Evolutionary conservation across 2,797 vertebrate species (phyloP).

Genomic region (Aythya fuligula): DNA sequence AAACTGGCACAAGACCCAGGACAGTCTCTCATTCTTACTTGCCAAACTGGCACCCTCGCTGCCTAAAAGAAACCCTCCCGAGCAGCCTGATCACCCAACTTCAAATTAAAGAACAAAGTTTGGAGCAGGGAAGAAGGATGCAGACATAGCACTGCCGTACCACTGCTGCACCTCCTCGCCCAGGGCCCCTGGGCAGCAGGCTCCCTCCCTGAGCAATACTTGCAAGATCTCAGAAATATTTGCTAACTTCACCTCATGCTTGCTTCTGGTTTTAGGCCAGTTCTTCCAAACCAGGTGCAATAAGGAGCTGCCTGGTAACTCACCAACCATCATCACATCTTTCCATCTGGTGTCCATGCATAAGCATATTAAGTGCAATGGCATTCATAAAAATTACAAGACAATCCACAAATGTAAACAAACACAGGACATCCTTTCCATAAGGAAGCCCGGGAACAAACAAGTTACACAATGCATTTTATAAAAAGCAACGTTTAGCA

Average conservation of each 20-base stretch:
- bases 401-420: not conserved
- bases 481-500: not conserved
- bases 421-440: constrained; percentile 45
- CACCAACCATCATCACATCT: not conserved
- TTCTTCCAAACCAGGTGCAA: not conserved
- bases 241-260: not conserved
- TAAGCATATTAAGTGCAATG: not conserved
- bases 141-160: not conserved
- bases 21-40: not conserved
- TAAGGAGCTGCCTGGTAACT: not conserved
- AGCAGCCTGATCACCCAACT: not conserved
- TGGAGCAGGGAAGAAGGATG: not conserved
- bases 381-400: not conserved
- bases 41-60: not conserved
- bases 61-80: not conserved
- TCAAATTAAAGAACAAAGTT: too few relatives aligned
- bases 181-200: not conserved
- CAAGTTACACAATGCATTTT: constrained; percentile 19
- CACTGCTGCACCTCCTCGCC: not conserved
- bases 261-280: not conserved
- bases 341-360: not conserved
- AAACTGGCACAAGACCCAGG: not conserved
- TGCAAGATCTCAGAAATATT: not conserved
- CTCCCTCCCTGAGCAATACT: not conserved
- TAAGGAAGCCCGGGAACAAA: constrained; percentile 48